A percentile compares a stretch with the other conserved stretches of the same genome.
phyloP scores from a whole-genome alignment of 2,113 vertebrate species.

The Cyphomyrus discorhynchus region DNA sequence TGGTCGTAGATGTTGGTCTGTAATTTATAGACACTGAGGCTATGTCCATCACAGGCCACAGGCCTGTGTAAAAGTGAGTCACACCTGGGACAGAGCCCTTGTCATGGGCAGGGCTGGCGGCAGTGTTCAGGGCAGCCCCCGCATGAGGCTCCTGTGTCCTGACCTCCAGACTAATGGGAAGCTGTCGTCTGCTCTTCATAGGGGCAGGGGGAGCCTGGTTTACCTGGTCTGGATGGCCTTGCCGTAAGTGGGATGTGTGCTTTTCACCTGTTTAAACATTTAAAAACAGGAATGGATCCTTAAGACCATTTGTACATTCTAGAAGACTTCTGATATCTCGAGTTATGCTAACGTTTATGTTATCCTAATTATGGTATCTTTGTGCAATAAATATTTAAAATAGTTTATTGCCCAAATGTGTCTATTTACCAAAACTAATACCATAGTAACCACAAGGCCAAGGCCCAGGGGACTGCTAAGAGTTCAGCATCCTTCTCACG shows the following conservation, averaged over 20 bases:
- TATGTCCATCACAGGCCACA: neutral
- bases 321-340: neutral
- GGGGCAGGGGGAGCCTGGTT: conserved; percentile 16
- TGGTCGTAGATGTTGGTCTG: neutral
- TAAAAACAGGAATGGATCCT: neutral
- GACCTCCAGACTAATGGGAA: neutral
- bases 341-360: neutral
- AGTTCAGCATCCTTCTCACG: neutral
- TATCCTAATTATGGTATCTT: neutral
- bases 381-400: neutral
- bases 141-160: neutral
- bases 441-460: neutral
- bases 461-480: neutral
- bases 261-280: neutral
- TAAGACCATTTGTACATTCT: neutral
- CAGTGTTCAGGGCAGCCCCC: neutral
- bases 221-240: conserved; percentile 13
- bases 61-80: neutral
- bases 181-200: neutral
- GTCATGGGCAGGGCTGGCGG: neutral
- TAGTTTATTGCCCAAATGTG: neutral
- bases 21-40: neutral
- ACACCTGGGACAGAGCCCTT: neutral
- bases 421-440: neutral
- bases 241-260: neutral